Conservation (phyloP, 2,797 vertebrate genomes). For the Gambelia wislizenii region DNA sequence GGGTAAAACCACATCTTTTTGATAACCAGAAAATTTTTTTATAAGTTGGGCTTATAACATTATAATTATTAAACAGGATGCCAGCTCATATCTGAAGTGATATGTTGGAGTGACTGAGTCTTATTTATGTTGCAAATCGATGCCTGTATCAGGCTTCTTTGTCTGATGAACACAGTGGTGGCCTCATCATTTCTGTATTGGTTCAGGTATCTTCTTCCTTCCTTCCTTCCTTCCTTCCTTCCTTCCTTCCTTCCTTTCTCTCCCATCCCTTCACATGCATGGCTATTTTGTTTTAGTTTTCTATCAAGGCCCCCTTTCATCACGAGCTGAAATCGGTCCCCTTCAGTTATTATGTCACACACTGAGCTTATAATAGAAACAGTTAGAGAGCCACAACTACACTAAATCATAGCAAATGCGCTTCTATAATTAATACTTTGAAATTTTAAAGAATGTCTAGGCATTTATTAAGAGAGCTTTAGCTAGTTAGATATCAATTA, state of each 20-base stretch:
- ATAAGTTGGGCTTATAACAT: too few species aligned
- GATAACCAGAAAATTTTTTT: too few species aligned
- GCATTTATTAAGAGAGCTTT: conserved; percentile 8
- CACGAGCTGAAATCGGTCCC: background rate
- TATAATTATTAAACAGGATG: too few species aligned
- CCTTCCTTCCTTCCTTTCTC: background rate
- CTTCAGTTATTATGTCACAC: background rate
- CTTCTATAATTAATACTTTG: background rate
- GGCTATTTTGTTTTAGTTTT: background rate
- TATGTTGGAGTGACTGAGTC: background rate
- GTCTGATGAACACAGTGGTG: background rate
- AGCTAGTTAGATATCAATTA: background rate
- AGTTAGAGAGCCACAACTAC: conserved; percentile 1
- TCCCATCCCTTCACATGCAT: background rate
- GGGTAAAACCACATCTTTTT: too few species aligned
- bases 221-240: background rate
- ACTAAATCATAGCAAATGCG: background rate
- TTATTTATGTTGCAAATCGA: background rate
- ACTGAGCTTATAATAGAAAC: background rate
- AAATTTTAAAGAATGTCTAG: background rate
- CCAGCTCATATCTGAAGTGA: too few species aligned
- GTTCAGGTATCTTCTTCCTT: background rate
- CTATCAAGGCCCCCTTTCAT: background rate
- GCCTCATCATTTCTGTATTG: background rate
- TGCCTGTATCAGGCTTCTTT: background rate